phyloP scores from a whole-genome alignment of 2,888 invertebrate species.

The Agrochola lychnidis region DNA sequence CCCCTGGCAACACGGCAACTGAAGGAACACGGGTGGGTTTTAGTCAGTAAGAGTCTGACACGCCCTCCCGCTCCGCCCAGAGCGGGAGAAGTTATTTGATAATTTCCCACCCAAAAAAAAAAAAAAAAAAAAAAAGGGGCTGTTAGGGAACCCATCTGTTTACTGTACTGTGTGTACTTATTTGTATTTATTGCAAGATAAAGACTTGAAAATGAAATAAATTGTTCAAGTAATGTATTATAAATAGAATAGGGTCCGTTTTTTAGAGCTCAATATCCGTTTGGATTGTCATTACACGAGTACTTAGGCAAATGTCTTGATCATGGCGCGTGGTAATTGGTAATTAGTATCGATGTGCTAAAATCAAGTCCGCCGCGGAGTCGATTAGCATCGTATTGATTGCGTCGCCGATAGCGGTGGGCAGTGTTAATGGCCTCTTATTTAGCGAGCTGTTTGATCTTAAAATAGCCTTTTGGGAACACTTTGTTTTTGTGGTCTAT shows the following conservation, averaged over 20 bases:
- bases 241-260: constrained; percentile 20
- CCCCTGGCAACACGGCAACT: too few species aligned
- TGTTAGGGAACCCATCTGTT: constrained; percentile 71
- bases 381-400: constrained; percentile 84
- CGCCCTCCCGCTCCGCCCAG: too few species aligned
- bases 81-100: too few species aligned
- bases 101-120: too few species aligned
- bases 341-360: constrained; percentile 87
- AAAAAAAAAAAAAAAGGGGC: too few species aligned
- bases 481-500: constrained; percentile 85
- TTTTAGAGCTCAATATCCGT: constrained; percentile 25
- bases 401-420: constrained; percentile 81
- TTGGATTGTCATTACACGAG: constrained; percentile 43
- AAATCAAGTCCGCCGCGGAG: constrained; percentile 80
- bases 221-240: constrained; percentile 4
- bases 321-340: constrained; percentile 81
- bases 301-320: constrained; percentile 73
- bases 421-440: constrained; percentile 84
- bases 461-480: constrained; percentile 82
- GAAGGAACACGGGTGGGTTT: too few species aligned
- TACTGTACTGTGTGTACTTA: constrained; percentile 45
- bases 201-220: constrained; percentile 8
- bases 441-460: constrained; percentile 83
- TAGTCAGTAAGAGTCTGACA: too few species aligned
- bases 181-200: constrained; percentile 33